Percentiles rank a stretch among this genome's conserved stretches.
phyloP scores from a whole-genome alignment of 2,888 invertebrate genomes.

The Apodemia duryi region DNA sequence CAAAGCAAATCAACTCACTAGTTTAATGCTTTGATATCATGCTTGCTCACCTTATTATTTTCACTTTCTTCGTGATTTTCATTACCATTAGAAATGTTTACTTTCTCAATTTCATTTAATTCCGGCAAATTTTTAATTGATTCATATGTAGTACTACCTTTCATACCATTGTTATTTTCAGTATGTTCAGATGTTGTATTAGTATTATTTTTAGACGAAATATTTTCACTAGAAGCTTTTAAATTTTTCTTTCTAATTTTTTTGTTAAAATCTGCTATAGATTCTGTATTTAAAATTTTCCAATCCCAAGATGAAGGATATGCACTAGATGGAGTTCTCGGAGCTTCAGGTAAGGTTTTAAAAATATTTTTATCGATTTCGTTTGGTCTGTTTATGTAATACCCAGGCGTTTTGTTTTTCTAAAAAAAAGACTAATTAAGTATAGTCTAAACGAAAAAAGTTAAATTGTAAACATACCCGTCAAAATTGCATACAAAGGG shows the following conservation, averaged over 20 bases:
- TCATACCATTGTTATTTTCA: slow-evolving; percentile 53
- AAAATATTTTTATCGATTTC: slow-evolving; percentile 88
- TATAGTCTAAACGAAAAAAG: too few relatives aligned
- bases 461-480: too few relatives aligned
- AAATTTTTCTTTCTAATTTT: slow-evolving; percentile 60
- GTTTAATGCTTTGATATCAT: slow-evolving; percentile 44
- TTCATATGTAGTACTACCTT: slow-evolving; percentile 68
- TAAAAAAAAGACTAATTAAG: slow-evolving; percentile 52
- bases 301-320: slow-evolving; percentile 87
- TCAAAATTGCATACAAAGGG: too few relatives aligned
- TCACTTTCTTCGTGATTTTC: slow-evolving; percentile 39
- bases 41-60: slow-evolving; percentile 57
- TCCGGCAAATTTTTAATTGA: slow-evolving; percentile 65
- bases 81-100: slow-evolving; percentile 35
- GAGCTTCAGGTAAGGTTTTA: slow-evolving; percentile 87
- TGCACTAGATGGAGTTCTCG: slow-evolving; percentile 85
- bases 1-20: slow-evolving; percentile 60
- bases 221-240: slow-evolving; percentile 64
- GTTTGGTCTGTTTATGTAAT: slow-evolving; percentile 86
- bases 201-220: slow-evolving; percentile 68
- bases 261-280: slow-evolving; percentile 62
- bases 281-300: slow-evolving; percentile 80
- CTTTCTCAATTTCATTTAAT: slow-evolving; percentile 50
- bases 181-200: slow-evolving; percentile 60
- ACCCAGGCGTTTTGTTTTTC: slow-evolving; percentile 90